Evolutionary conservation across 2,888 invertebrate species (phyloP).

Genomic region (Philonicus albiceps): DNA sequence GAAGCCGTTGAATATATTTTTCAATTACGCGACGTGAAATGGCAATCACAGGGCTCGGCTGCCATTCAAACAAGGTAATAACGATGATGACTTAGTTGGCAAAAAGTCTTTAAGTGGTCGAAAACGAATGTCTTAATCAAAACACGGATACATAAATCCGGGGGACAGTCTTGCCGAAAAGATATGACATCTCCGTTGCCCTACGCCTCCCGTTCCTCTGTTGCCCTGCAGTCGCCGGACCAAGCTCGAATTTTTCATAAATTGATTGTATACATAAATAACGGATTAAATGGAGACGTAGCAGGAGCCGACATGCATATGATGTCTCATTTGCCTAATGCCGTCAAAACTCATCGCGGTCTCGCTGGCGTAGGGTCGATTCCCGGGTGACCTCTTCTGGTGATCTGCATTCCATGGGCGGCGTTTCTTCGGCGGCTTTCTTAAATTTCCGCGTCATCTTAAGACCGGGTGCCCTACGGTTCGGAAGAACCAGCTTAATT

Average conservation of each 20-base stretch:
- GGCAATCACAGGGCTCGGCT: conserved; percentile 39
- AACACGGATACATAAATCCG: conserved; percentile 48
- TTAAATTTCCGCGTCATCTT: conserved; percentile 16
- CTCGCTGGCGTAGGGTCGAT: background rate
- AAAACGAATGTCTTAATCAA: conserved; percentile 44
- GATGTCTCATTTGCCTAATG: conserved; percentile 43
- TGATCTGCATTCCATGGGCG: conserved; percentile 12
- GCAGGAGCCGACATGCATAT: conserved; percentile 46
- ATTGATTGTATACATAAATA: conserved; percentile 50
- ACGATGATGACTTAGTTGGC: conserved; percentile 41
- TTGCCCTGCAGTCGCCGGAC: background rate
- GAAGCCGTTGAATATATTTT: conserved; percentile 39
- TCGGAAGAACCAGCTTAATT: conserved; percentile 36
- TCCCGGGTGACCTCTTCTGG: background rate
- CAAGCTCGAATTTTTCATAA: conserved; percentile 44
- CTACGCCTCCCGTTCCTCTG: background rate
- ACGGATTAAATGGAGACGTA: conserved; percentile 43
- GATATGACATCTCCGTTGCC: conserved; percentile 13
- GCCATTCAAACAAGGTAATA: conserved; percentile 26
- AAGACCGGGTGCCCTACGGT: conserved; percentile 4
- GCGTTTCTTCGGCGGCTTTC: background rate
- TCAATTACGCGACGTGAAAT: conserved; percentile 46
- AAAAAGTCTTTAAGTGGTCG: conserved; percentile 38
- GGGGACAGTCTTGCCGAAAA: conserved; percentile 14
- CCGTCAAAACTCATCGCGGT: conserved; percentile 25